A percentile compares a stretch with the other conserved stretches of the same genome.
Conservation (phyloP, 1,140 invertebrate genomes). For the Manduca sexta region DNA sequence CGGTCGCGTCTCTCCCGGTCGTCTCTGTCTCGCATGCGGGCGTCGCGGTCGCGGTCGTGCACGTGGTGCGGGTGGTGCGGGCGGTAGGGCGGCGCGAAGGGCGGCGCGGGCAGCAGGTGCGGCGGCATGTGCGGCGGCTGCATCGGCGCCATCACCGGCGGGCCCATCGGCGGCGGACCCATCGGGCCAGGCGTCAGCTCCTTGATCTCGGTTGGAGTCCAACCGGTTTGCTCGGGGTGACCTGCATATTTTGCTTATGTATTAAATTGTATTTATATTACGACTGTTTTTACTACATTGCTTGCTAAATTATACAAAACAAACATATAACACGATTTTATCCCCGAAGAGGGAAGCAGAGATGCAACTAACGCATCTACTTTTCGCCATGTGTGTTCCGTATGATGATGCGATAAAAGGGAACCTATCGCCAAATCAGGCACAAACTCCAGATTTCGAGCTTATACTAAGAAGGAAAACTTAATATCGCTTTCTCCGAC, state of each 20-base stretch:
- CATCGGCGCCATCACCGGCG: conserved; percentile 44
- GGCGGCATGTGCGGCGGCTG: conserved; percentile 30
- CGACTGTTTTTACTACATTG: no score
- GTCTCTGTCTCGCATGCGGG: conserved; percentile 24
- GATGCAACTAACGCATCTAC: no score
- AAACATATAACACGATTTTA: no score
- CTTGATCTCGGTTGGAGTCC: conserved; percentile 77
- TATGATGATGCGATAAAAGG: not conserved
- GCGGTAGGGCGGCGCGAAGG: conserved; percentile 44
- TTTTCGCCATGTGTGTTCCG: not conserved
- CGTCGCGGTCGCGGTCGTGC: conserved; percentile 34
- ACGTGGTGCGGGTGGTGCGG: conserved; percentile 40
- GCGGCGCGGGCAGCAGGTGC: conserved; percentile 27
- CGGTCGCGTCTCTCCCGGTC: conserved; percentile 38
- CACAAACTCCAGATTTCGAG: no score
- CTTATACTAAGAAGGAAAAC: no score
- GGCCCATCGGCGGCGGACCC: conserved; percentile 39
- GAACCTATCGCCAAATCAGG: no score
- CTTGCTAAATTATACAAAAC: not conserved
- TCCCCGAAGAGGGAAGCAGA: no score
- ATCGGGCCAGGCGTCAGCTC: conserved; percentile 75
- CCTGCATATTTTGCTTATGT: no score
- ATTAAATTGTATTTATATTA: no score
- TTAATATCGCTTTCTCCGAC: no score
- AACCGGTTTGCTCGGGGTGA: conserved; percentile 59